Base-by-base conservation (phyloP, 1,140 invertebrate genomes). In the Meloidogyne hapla region DNA sequence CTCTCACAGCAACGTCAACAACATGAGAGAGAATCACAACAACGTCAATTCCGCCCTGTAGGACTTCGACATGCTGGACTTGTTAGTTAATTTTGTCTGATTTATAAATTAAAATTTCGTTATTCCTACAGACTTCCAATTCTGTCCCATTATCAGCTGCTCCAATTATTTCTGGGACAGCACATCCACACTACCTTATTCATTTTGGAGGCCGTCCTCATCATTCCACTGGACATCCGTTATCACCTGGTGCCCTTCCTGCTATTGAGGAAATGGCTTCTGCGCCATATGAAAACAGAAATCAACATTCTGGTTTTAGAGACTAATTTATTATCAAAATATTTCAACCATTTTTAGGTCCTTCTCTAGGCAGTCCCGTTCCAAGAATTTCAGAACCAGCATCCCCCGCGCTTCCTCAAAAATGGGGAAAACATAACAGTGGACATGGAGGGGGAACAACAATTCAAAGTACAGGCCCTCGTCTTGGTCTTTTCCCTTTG, bases 381-480 rank as follows among this genome's bases (percentile, higher is more conserved):
- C 83, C 83, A 15, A 42, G 81, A n/a, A 77, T 85, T 33, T 83
- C 81, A 6, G 83, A 84, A 74, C 83, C 83, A 23, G 82, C 84
- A 21, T 78, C 75, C 42, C 84, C 84, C 10, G 84, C 84, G 28
- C 38, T 86, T 28, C 81, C 86, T n/a, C 84, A 81, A 68, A 87
- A 86, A 71, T 84, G 56, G 74, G n/a, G 76, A 81, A 28, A 26
- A 63, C 18, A 56, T 18, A 15, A 48, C 12, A 48, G 5, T 26
- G 15, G 21, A n/a, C 66, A 21, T 21, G 21, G 18, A n/a, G n/a
- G n/a, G 13, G 26, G 12, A 77, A 38, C 74, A 77, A 21, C 74
- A 66, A 66, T 66, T 23, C 72, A 77, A 5, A 79, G 82, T 18
- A 69, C 68, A 61, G 68, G 68, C 38, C 68, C 68, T 45, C 73